These are phyloP conservation scores for Poeciliopsis prolifica DNA, from an alignment of 2,113 vertebrate genomes.

Conservation along the genomic window DNA sequence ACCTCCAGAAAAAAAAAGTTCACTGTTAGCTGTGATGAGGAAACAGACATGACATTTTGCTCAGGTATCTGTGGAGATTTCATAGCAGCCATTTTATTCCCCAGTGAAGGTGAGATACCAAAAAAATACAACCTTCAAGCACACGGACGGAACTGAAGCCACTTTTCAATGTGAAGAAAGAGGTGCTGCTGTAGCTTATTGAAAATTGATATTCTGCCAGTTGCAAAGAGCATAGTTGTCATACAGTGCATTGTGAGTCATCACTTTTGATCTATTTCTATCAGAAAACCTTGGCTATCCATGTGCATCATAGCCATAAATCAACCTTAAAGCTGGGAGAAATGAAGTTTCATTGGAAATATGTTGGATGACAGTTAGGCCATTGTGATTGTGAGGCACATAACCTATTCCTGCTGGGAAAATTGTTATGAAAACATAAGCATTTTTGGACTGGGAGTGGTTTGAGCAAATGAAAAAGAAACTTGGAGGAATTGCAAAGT, in stretches of 20 bases:
- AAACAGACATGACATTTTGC: constrained; percentile 35
- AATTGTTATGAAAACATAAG: constrained; percentile 35
- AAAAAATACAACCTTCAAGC: not conserved
- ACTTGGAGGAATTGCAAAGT: not conserved
- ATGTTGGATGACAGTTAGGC: not conserved
- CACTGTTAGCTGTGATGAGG: not conserved
- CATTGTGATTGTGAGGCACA: not conserved
- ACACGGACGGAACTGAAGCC: not conserved
- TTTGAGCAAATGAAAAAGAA: constrained; percentile 1
- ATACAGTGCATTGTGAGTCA: constrained; percentile 4
- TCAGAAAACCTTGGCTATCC: constrained; percentile 1
- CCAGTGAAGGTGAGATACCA: constrained; percentile 11
- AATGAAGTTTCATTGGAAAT: not conserved
- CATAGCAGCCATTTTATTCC: constrained; percentile 4
- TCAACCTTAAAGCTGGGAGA: not conserved
- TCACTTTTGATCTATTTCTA: not conserved
- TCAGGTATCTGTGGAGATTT: constrained; percentile 16
- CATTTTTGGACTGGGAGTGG: constrained; percentile 25
- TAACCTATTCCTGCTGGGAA: constrained; percentile 20
- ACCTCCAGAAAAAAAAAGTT: constrained; percentile 7
- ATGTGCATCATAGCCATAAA: not conserved
- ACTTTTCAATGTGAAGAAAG: not conserved
- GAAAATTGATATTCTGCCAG: constrained; percentile 10
- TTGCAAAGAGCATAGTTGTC: not conserved
- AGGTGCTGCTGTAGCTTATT: not conserved